These are phyloP conservation scores for Ornithoptera alexandrae DNA, from an alignment of 2,888 invertebrate species.

Conservation along the genomic window DNA sequence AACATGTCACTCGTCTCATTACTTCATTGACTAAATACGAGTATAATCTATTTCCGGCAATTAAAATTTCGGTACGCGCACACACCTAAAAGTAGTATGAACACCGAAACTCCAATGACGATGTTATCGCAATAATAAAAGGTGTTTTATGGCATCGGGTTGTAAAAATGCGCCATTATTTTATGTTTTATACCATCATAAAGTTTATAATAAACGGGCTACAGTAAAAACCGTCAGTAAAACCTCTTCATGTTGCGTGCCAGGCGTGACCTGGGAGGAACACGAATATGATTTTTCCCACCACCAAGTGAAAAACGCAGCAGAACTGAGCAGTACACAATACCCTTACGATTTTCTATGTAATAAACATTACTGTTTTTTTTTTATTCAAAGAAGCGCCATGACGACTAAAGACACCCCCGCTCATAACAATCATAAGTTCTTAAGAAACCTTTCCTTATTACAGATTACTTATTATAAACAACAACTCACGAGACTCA, in stretches of 20 bases:
- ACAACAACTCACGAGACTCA: too few species aligned
- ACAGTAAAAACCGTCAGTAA: constrained; percentile 62
- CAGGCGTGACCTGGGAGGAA: constrained; percentile 33
- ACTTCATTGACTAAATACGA: too few species aligned
- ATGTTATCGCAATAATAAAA: constrained; percentile 68
- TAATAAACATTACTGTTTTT: not conserved
- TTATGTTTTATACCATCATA: constrained; percentile 71
- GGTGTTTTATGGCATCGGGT: constrained; percentile 72
- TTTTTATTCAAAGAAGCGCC: too few species aligned
- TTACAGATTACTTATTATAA: too few species aligned
- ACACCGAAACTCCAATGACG: constrained; percentile 49
- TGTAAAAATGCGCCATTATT: constrained; percentile 74
- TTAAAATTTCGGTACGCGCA: constrained; percentile 19
- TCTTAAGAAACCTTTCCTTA: too few species aligned
- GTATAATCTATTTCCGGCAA: not conserved
- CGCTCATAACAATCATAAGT: too few species aligned
- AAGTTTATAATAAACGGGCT: constrained; percentile 75
- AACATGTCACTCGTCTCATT: too few species aligned
- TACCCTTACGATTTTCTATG: not conserved
- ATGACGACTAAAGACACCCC: too few species aligned
- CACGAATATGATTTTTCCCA: constrained; percentile 25
- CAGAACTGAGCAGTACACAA: not conserved
- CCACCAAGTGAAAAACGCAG: constrained; percentile 9
- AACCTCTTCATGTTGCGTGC: constrained; percentile 63
- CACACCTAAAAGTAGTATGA: constrained; percentile 25